phyloP scores from a whole-genome alignment of 37 sponge, comb jelly and placozoan genomes.

The Cladorhizidae sp. region DNA sequence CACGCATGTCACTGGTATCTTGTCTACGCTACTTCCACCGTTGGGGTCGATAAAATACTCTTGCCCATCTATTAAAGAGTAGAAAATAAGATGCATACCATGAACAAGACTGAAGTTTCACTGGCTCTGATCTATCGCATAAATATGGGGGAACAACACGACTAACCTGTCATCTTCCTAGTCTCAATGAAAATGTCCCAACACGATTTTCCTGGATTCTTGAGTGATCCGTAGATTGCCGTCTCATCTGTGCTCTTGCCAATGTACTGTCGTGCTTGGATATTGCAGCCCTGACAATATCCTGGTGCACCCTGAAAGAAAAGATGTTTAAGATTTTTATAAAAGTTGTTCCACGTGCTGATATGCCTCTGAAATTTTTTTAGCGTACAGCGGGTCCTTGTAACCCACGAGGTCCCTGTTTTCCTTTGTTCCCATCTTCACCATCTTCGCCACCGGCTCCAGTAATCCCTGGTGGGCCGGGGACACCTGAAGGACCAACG shows the following conservation, averaged over 20 bases:
- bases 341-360: too few species aligned
- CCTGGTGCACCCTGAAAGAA: constrained; percentile 48
- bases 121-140: too few species aligned
- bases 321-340: too few species aligned
- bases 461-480: constrained; percentile 55
- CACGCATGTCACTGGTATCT: constrained; percentile 52
- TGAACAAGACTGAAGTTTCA: too few species aligned
- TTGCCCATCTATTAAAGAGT: constrained; percentile 20
- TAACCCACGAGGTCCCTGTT: constrained; percentile 25
- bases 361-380: too few species aligned
- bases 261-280: constrained; percentile 10
- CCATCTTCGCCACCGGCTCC: constrained; percentile 43
- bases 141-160: background rate
- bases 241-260: background rate
- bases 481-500: constrained; percentile 26
- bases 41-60: constrained; percentile 69
- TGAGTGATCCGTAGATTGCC: constrained; percentile 35
- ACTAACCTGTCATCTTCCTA: background rate
- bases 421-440: constrained; percentile 35
- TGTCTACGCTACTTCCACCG: constrained; percentile 51
- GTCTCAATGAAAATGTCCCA: constrained; percentile 12
- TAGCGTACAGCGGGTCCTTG: constrained; percentile 41
- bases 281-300: constrained; percentile 47
- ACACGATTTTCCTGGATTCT: constrained; percentile 54
- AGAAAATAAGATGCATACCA: too few species aligned